Conservation (phyloP, 2,888 invertebrate species). For the Amblyjoppa fuscipennis region DNA sequence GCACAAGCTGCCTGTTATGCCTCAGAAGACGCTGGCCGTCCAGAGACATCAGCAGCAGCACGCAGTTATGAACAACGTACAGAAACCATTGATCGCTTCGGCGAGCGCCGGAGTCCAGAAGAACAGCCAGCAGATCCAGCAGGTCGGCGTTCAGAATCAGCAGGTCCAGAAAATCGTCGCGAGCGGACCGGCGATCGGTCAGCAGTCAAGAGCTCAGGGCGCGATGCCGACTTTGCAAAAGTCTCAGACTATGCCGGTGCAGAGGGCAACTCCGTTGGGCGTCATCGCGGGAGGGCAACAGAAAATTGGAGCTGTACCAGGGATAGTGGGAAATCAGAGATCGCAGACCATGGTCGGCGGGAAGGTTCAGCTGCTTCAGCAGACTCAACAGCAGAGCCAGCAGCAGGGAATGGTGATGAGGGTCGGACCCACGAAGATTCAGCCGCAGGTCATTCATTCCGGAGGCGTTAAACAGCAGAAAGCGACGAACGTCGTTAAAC, state of each 20-base stretch:
- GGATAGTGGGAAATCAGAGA: slow-evolving; percentile 73
- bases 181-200: slow-evolving; percentile 15
- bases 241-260: slow-evolving; percentile 71
- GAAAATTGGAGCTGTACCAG: slow-evolving; percentile 72
- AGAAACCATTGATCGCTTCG: slow-evolving; percentile 68
- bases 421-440: slow-evolving; percentile 76
- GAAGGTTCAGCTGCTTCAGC: slow-evolving; percentile 72
- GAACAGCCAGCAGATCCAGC: slow-evolving; percentile 60
- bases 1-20: slow-evolving; percentile 73
- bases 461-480: slow-evolving; percentile 76
- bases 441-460: slow-evolving; percentile 72
- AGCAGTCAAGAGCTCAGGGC: slow-evolving; percentile 70
- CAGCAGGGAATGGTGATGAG: slow-evolving; percentile 78
- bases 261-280: slow-evolving; percentile 37
- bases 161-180: slow-evolving; percentile 49
- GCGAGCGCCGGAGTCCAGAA: slow-evolving; percentile 74
- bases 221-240: slow-evolving; percentile 71
- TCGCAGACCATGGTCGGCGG: slow-evolving; percentile 66
- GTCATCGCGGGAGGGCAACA: slow-evolving; percentile 71
- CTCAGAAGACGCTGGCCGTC: slow-evolving; percentile 74
- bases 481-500: slow-evolving; percentile 72
- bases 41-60: slow-evolving; percentile 72
- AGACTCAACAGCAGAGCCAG: slow-evolving; percentile 63
- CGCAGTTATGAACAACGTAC: slow-evolving; percentile 74
- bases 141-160: slow-evolving; percentile 39